These are phyloP conservation scores for Zelostemma sp. DNA, from an alignment of 1,140 invertebrate genomes.

Conservation along the genomic window DNA sequence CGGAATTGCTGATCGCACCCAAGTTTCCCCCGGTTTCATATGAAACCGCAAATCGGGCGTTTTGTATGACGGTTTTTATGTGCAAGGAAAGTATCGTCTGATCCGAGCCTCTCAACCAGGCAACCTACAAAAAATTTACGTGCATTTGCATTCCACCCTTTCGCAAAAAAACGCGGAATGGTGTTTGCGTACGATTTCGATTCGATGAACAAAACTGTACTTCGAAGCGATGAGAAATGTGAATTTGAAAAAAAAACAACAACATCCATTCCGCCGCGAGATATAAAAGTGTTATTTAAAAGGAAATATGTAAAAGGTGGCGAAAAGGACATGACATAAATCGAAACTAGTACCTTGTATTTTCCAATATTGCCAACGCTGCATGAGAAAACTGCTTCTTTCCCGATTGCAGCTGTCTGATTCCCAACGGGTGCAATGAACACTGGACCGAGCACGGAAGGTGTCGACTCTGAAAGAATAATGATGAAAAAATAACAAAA, in stretches of 20 bases:
- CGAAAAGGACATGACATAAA: slow-evolving; percentile 44
- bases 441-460: slow-evolving; percentile 73
- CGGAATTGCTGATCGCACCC: slow-evolving; percentile 55
- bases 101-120: slow-evolving; percentile 91
- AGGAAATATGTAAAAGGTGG: slow-evolving; percentile 41
- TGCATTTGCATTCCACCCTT: slow-evolving; percentile 14
- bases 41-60: slow-evolving; percentile 82
- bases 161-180: not conserved
- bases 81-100: slow-evolving; percentile 90
- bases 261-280: not conserved
- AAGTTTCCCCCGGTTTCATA: slow-evolving; percentile 84
- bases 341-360: slow-evolving; percentile 77
- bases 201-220: not conserved
- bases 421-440: slow-evolving; percentile 82
- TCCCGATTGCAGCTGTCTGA: slow-evolving; percentile 82
- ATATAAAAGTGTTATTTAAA: slow-evolving; percentile 35
- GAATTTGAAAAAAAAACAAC: slow-evolving; percentile 14
- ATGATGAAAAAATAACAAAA: slow-evolving; percentile 50
- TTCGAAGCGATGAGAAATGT: slow-evolving; percentile 1
- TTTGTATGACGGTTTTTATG: slow-evolving; percentile 89
- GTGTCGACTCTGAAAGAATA: slow-evolving; percentile 53
- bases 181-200: not conserved
- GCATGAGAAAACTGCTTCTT: slow-evolving; percentile 83
- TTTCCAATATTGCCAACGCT: slow-evolving; percentile 83
- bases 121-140: slow-evolving; percentile 76